These are phyloP conservation scores for Drosophila barbarae DNA, from an alignment of 2,888 invertebrate genomes.

Conservation along the genomic window DNA sequence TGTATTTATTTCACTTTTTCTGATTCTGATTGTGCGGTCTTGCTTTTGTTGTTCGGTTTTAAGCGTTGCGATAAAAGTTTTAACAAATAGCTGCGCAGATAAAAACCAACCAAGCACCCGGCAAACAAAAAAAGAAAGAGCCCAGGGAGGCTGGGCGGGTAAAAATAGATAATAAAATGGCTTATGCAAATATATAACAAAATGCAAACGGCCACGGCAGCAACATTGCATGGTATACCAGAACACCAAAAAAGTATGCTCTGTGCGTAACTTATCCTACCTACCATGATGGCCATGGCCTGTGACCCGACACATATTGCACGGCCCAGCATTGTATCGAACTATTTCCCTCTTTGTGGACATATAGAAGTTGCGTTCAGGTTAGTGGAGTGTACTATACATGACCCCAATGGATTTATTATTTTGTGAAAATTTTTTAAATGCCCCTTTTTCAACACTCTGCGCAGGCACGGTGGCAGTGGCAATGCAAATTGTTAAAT, in stretches of 20 bases:
- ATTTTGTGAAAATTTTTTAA: slow-evolving; percentile 63
- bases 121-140: slow-evolving; percentile 22
- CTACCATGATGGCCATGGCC: slow-evolving; percentile 17
- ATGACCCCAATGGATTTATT: slow-evolving; percentile 59
- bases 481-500: slow-evolving; percentile 54
- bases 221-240: slow-evolving; percentile 18
- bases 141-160: slow-evolving; percentile 9
- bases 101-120: slow-evolving; percentile 43
- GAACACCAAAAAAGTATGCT: background rate
- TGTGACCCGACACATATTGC: slow-evolving; percentile 30
- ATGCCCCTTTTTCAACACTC: slow-evolving; percentile 35
- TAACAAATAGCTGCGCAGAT: slow-evolving; percentile 70
- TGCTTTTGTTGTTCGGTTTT: slow-evolving; percentile 44
- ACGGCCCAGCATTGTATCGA: slow-evolving; percentile 7
- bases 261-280: slow-evolving; percentile 33
- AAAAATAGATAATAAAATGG: slow-evolving; percentile 64
- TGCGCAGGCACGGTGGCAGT: background rate
- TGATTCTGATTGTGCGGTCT: slow-evolving; percentile 16
- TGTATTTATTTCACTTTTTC: slow-evolving; percentile 37
- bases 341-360: background rate
- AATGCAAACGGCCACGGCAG: slow-evolving; percentile 33
- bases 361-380: slow-evolving; percentile 13
- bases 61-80: slow-evolving; percentile 71
- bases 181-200: slow-evolving; percentile 66
- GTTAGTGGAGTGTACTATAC: slow-evolving; percentile 34